Percentiles rank a stretch among this genome's conserved stretches.
Evolutionary conservation across 2,797 vertebrate species (phyloP).

Genomic region (Erithacus rubecula): DNA sequence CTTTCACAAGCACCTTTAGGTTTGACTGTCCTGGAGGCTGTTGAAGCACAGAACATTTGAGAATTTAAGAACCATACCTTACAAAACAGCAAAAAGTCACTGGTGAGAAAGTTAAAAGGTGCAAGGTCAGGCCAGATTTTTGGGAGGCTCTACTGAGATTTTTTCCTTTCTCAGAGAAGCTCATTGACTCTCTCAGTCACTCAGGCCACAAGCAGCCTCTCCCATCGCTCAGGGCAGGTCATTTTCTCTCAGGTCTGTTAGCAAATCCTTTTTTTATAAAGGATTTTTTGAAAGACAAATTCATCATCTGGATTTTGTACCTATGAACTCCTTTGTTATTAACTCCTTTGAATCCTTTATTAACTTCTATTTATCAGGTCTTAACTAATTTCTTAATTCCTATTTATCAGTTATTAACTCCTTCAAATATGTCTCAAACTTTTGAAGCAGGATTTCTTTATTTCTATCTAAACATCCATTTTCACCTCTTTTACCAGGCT

Average conservation of each 20-base stretch:
- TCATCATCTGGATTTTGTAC: neutral
- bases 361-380: neutral
- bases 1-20: neutral
- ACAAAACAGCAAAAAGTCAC: neutral
- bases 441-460: neutral
- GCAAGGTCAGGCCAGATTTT: neutral
- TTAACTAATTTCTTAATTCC: neutral
- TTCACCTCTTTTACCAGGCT: neutral
- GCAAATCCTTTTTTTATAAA: neutral
- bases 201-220: neutral
- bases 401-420: neutral
- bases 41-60: neutral
- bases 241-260: neutral
- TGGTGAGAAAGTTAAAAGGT: neutral
- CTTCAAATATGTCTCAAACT: neutral
- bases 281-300: neutral
- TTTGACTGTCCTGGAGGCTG: neutral
- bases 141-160: neutral
- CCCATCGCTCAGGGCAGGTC: neutral
- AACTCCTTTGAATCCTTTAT: neutral
- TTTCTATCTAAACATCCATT: neutral
- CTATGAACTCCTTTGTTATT: neutral
- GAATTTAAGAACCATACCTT: neutral
- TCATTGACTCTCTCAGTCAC: neutral
- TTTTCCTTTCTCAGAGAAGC: neutral